phyloP scores from a whole-genome alignment of 1,140 invertebrate species.

The Babylonia areolata region DNA sequence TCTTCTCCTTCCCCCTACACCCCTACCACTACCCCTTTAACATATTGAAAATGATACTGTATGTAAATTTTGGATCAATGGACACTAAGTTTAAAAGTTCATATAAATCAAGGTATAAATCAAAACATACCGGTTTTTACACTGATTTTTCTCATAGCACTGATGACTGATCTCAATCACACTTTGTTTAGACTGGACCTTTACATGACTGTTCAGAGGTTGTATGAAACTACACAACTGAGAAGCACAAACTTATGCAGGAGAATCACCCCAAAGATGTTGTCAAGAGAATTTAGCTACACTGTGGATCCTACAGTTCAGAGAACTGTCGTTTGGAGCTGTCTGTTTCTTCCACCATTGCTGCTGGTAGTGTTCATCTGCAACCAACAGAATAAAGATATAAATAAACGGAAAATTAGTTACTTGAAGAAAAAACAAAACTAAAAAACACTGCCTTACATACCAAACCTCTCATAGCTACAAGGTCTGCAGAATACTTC shows the following conservation, averaged over 20 bases:
- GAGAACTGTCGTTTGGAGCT: background rate
- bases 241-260: background rate
- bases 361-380: background rate
- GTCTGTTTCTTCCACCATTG: background rate
- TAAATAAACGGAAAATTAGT: too few relatives aligned
- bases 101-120: background rate
- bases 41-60: background rate
- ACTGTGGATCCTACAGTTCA: background rate
- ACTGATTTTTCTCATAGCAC: background rate
- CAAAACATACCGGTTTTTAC: background rate
- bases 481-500: too few relatives aligned
- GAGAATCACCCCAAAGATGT: background rate
- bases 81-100: too few relatives aligned
- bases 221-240: background rate
- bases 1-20: too few relatives aligned
- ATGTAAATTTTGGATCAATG: background rate
- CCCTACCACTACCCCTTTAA: too few relatives aligned
- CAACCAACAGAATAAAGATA: background rate
- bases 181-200: background rate
- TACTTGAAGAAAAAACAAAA: too few relatives aligned
- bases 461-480: too few relatives aligned
- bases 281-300: background rate
- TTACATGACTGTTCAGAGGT: background rate
- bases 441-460: too few relatives aligned
- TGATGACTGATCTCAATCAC: background rate